Conservation (phyloP, 2,113 vertebrate species). For the Stegostoma tigrinum region DNA sequence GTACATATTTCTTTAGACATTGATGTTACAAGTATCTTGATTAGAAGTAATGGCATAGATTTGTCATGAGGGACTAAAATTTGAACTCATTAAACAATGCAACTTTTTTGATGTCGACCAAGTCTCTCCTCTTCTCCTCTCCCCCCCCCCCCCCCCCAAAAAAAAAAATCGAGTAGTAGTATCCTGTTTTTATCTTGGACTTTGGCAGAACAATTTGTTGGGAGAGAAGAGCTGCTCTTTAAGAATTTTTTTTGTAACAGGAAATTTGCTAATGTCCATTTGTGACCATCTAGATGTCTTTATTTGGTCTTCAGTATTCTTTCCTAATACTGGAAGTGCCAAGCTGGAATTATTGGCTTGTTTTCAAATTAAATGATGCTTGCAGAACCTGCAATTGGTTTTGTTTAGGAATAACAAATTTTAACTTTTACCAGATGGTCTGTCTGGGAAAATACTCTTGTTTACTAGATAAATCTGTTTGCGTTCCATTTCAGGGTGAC, state of each 20-base stretch:
- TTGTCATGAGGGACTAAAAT: background rate
- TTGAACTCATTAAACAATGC: background rate
- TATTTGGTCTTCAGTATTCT: no score
- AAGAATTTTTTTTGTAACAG: background rate
- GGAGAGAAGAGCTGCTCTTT: background rate
- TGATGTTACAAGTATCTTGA: background rate
- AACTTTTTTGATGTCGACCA: background rate
- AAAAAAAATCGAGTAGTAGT: no score
- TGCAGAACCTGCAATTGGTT: background rate
- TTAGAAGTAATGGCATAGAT: conserved; percentile 1
- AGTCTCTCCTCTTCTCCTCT: no score
- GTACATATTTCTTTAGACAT: background rate
- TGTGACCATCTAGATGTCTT: background rate
- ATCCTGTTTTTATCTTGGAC: background rate
- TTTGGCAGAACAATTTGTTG: background rate
- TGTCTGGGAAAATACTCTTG: background rate
- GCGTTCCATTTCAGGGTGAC: conserved; percentile 17
- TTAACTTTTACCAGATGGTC: conserved; percentile 2
- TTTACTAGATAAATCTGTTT: conserved; percentile 11
- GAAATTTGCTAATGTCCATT: background rate
- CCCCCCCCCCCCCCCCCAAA: no score
- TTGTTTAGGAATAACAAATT: background rate
- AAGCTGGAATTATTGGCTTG: background rate
- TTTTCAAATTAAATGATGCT: background rate
- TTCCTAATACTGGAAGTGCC: background rate